A percentile compares a stretch with the other conserved stretches of the same genome.
Conservation (phyloP, 2,888 invertebrate species). For the Cabera pusaria region DNA sequence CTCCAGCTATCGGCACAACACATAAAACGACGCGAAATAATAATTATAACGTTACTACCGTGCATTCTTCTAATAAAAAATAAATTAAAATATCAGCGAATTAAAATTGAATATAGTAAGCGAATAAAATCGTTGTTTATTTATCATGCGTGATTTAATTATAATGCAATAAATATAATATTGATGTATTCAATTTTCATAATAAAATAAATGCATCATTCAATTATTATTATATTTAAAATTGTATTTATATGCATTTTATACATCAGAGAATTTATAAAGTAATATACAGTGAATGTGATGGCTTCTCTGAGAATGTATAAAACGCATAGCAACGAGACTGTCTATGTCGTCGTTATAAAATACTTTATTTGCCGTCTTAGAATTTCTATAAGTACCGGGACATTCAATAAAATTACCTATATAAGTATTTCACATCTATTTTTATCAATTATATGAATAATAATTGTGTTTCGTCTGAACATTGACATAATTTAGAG, state of each 20-base stretch:
- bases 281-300: no score
- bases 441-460: no score
- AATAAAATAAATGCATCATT: constrained; percentile 68
- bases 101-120: constrained; percentile 62
- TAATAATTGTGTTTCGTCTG: no score
- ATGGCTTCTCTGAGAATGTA: constrained; percentile 22
- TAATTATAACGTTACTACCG: constrained; percentile 48
- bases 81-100: constrained; percentile 59
- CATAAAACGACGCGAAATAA: constrained; percentile 39
- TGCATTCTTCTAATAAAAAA: constrained; percentile 54
- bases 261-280: constrained; percentile 34
- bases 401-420: no score
- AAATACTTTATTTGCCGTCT: constrained; percentile 32
- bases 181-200: constrained; percentile 48
- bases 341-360: constrained; percentile 34
- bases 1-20: constrained; percentile 27
- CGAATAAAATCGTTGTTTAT: constrained; percentile 71
- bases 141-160: constrained; percentile 55
- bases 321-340: constrained; percentile 24
- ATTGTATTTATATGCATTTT: constrained; percentile 20
- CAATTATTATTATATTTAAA: constrained; percentile 24
- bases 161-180: constrained; percentile 41
- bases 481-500: no score
- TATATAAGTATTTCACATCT: no score
- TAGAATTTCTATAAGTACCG: constrained; percentile 12